Percentiles rank a stretch among this genome's conserved stretches.
Conservation (phyloP, 2,113 vertebrate species). For the Onychostruthus taczanowskii region DNA sequence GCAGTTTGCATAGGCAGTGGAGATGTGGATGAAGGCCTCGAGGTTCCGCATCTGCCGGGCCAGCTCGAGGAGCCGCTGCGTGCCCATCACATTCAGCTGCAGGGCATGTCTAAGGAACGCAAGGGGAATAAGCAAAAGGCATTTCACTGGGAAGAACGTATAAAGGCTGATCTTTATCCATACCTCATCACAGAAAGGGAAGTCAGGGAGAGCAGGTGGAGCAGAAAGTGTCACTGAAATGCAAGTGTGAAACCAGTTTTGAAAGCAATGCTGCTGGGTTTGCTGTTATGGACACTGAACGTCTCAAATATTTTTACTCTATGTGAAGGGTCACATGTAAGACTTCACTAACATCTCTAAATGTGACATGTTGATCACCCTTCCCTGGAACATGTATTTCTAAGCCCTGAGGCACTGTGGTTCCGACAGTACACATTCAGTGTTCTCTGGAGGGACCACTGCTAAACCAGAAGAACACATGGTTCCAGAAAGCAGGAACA, state of each 20-base stretch:
- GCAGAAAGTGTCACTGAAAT: not conserved
- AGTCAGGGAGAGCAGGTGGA: not conserved
- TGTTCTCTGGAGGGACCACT: not conserved
- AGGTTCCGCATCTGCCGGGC: slow-evolving; percentile 89
- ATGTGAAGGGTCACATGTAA: not conserved
- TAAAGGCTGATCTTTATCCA: not conserved
- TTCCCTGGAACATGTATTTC: not conserved
- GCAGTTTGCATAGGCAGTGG: slow-evolving; percentile 94
- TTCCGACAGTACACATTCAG: not conserved
- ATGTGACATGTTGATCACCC: not conserved
- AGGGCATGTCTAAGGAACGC: slow-evolving; percentile 75
- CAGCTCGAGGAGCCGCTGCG: slow-evolving; percentile 86
- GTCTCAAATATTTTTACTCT: not conserved
- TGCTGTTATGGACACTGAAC: not conserved
- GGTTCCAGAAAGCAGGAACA: not conserved
- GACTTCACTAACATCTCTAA: not conserved
- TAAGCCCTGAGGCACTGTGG: not conserved
- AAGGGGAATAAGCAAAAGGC: not conserved
- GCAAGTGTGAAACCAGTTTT: not conserved
- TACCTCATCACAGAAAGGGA: not conserved
- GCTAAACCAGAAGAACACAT: not conserved
- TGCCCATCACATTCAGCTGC: slow-evolving; percentile 90
- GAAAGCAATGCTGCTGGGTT: not conserved
- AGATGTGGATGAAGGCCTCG: slow-evolving; percentile 91
- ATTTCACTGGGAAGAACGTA: not conserved